Evolutionary conservation across 2,888 invertebrate species (phyloP), one percentile per base, ranked within the genome.

Genomic region (Mesorhabditis sp.): DNA sequence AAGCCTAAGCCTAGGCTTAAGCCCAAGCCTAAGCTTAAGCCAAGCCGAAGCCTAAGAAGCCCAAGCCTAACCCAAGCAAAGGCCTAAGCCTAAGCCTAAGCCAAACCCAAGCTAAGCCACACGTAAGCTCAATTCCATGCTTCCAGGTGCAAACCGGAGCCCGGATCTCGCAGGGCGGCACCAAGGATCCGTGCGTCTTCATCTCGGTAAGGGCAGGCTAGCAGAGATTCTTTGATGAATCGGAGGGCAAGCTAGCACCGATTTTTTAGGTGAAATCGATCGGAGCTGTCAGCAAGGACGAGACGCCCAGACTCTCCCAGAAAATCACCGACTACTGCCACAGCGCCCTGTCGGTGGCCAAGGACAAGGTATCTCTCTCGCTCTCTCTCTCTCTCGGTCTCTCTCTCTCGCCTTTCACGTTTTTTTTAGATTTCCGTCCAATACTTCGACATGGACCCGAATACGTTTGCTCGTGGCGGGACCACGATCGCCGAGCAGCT

Each of bases 241-340:
- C 2, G 28, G 28, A 28, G 28, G 28, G 28, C 28, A 28, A 28
- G 28, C 28, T 28, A 28, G 28, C 28, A 28, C 1, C 28, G 28
- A 28, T 28, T 13, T 50, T 50, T 50, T n/a, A 50, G 58, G 58
- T 50, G 58, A 50, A 50, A 50, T 50, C 58, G n/a, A 50, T 50
- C 58, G 58, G 58, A 10, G 7, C 10, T 2, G 58, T 50, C 10
- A 2, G 10, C 0, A n/a, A 10, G 10, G 58, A 10, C 10, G 58
- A 50, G n/a, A 50, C 58, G 1, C 58, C 58, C 10, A 50, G n/a
- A 13, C 58, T 50, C 58, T 13, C 58, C 58, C 10, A 50, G 58
- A 1, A 50, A 50, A 50, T 50, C 58, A 50, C 58, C 10, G 58
- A 10, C n/a, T 50, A 13, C 58, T 50, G 58, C 58, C 10, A 50